phyloP scores from a whole-genome alignment of 2,113 vertebrate genomes.

The Scatophagus argus region DNA sequence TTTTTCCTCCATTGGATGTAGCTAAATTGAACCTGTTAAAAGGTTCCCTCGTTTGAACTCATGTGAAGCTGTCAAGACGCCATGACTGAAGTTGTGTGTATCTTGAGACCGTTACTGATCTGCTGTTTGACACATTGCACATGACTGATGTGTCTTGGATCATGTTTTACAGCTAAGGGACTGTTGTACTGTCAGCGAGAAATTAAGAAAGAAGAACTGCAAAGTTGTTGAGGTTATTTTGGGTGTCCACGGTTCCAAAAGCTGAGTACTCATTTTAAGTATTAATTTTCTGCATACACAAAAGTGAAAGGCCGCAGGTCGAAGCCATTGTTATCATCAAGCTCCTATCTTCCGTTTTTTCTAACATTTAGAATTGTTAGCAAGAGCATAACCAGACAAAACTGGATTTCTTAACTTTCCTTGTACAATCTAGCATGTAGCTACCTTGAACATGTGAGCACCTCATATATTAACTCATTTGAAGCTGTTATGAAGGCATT shows the following conservation, averaged over 20 bases:
- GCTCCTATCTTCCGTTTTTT: no score
- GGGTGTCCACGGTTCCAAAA: background rate
- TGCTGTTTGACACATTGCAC: constrained; percentile 34
- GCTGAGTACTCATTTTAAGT: no score
- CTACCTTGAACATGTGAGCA: background rate
- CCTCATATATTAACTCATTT: no score
- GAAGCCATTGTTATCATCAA: no score
- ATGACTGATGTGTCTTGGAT: constrained; percentile 3
- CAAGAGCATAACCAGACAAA: no score
- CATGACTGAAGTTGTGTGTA: constrained; percentile 1
- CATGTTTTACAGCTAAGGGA: constrained; percentile 16
- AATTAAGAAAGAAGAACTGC: constrained; percentile 21
- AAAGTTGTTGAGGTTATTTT: background rate
- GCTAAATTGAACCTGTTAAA: background rate
- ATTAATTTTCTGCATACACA: background rate
- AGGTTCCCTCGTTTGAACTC: background rate
- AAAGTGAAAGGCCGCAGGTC: background rate
- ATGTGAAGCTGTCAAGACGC: constrained; percentile 16
- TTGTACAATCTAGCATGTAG: background rate
- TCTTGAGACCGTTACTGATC: constrained; percentile 8
- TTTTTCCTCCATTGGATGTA: background rate
- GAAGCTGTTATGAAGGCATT: background rate
- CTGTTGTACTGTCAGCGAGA: constrained; percentile 25
- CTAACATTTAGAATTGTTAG: no score
- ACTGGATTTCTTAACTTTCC: no score